Evolutionary conservation across 2,113 vertebrate genomes (phyloP), one percentile per base, ranked within the genome.

Genomic region (Phylloscopus trochilus): DNA sequence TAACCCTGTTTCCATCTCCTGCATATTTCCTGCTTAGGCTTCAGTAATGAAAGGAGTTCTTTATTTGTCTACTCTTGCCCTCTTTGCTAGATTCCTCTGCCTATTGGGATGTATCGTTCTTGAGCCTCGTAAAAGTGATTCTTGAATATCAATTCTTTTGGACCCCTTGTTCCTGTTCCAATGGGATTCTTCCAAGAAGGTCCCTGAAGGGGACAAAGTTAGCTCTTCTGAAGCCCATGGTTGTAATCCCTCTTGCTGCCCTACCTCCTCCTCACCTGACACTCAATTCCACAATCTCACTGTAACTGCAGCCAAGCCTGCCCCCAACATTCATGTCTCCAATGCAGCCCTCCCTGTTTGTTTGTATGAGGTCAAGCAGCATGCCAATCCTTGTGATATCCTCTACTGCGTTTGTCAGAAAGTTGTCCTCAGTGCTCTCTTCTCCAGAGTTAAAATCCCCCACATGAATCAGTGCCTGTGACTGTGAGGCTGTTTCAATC

Each of bases 341-440:
- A 66, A 2, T 18, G 8, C 0, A 0, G 12, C 19, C 30, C 39
- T 74, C 23, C 1, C 23, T 39, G 6, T 47, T 73, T 51, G 47
- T 43, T 55, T 64, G 6, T 10, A 28, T 19, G 22, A 56, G 23
- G 41, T 55, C 28, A 55, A 39, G 14, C 27, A 55, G n/a, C 19
- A 28, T 0, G 0, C 9, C 15, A 30, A 16, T 56, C 24, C 30
- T 41, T 74, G 51, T 49, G 24, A 56, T 26, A 56, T 13, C 13
- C 43, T 66, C 35, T 20, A 30, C 41, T 33, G 37, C 17, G 13
- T 49, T 49, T 30, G 17, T 39, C 41, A 28, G 12, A 74, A 56
- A 49, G 10, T 13, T 75, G 28, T 56, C 60, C 74, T n/a, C 4
- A 30, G 2, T 41, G 23, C 17, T 74, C 20, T 19, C 22, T 49